Percentiles rank a stretch among this genome's conserved stretches.
Conservation (phyloP, 2,113 vertebrate genomes). For the Podilymbus podiceps region DNA sequence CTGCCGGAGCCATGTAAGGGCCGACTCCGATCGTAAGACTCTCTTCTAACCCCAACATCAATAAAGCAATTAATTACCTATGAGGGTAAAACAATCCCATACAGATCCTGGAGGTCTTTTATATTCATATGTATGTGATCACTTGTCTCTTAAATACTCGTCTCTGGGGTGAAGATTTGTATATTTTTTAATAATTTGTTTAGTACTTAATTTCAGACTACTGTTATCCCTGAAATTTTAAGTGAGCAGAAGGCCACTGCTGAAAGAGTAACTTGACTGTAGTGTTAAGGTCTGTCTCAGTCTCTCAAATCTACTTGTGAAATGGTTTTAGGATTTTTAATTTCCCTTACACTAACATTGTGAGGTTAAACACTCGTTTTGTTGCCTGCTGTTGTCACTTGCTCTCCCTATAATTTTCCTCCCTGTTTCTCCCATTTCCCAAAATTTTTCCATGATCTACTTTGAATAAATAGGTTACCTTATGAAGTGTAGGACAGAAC, state of each 20-base stretch:
- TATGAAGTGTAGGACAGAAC: background rate
- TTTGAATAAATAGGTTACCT: background rate
- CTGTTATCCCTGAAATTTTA: background rate
- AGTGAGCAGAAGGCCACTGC: background rate
- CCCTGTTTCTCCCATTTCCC: background rate
- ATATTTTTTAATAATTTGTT: background rate
- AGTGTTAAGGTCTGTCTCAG: background rate
- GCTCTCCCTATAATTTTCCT: background rate
- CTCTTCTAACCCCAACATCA: background rate
- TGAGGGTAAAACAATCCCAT: background rate
- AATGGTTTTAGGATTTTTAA: background rate
- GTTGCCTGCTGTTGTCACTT: background rate
- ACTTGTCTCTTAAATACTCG: background rate
- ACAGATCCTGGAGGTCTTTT: background rate
- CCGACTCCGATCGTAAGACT: accelerated
- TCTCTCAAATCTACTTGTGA: background rate
- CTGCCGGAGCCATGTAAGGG: background rate
- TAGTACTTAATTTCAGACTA: background rate
- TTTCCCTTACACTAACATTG: background rate
- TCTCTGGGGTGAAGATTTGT: background rate
- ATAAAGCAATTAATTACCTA: background rate
- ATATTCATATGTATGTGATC: background rate
- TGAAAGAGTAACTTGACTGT: background rate
- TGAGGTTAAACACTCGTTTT: background rate
- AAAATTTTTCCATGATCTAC: background rate